Evolutionary conservation across 2,888 invertebrate species (phyloP), one percentile per base, ranked within the genome.

Genomic region (Syritta pipiens): DNA sequence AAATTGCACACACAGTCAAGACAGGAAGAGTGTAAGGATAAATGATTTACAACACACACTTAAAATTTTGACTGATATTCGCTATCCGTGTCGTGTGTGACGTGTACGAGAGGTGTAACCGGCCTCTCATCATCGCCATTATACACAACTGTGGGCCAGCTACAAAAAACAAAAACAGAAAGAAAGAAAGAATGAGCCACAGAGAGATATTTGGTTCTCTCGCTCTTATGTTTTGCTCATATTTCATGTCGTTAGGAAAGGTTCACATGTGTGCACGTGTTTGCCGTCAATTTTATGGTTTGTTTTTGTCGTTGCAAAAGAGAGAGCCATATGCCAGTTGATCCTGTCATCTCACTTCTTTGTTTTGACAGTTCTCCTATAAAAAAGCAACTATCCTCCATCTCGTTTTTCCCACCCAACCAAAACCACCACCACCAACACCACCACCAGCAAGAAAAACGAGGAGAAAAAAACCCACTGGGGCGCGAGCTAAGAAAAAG

Each of bases 241-340:
- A 85, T 85, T 83, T 86, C 84, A 85, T 85, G 84, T 83, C 32
- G 55, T 71, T 77, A 59, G 76, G 76, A 55, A 77, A 71, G 71
- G 77, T 74, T 79, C 79, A 79, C 79, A 72, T 74, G 79, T 79
- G 67, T 79, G 82, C 85, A 84, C 84, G 84, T 84, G 85, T 82
- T 84, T 83, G 83, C 84, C 84, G 83, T 84, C 84, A 83, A 82
- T 85, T 85, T 85, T 85, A 85, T 84, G 85, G 85, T 85, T 85
- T 85, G 85, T 85, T 85, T 84, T 84, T 84, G 82, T 84, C 69
- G 20, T 49, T 14, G 17, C 40, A 37, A 81, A 32, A 48, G 63
- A 63, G 81, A 75, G 24, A 65, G 32, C 7, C 42, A 12, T 40
- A 53, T 46, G 14, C 12, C 9, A 6, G 1, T 6, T 1, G 4